Conservation (phyloP, 2,113 vertebrate genomes). For the Corvus hawaiiensis region DNA sequence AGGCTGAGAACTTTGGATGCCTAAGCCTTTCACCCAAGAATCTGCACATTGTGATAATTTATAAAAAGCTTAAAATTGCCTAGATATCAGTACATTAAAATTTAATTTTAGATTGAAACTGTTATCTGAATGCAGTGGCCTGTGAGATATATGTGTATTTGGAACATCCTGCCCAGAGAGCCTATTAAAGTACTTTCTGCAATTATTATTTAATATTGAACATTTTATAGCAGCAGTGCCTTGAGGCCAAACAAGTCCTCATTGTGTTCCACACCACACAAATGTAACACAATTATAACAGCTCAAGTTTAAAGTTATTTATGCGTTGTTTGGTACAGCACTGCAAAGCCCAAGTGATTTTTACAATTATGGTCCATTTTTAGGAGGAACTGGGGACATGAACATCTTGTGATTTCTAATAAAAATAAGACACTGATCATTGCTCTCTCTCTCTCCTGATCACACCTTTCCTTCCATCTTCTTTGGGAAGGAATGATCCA, state of each 20-base stretch:
- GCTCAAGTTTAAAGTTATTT: neutral
- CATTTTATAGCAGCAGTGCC: neutral
- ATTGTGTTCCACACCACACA: neutral
- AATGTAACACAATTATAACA: neutral
- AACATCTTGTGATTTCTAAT: neutral
- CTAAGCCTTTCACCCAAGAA: slow-evolving; percentile 29
- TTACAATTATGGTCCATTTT: neutral
- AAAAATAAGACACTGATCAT: neutral
- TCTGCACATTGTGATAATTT: slow-evolving; percentile 38
- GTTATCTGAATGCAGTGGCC: slow-evolving; percentile 37
- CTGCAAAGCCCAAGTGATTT: neutral
- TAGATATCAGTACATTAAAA: slow-evolving; percentile 20
- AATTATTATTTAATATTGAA: slow-evolving; percentile 54
- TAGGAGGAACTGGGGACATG: neutral
- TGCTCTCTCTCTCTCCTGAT: neutral
- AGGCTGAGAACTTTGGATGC: neutral
- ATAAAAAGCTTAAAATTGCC: slow-evolving; percentile 26
- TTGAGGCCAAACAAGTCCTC: neutral
- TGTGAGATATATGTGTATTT: neutral
- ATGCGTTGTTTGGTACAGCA: neutral
- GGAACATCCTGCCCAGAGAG: slow-evolving; percentile 14
- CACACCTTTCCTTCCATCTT: neutral
- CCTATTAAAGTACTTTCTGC: slow-evolving; percentile 28
- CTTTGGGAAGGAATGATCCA: neutral
- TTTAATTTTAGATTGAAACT: slow-evolving; percentile 20